Evolutionary conservation across 1,140 invertebrate genomes (phyloP).

Genomic region (Coenobita brevimanus): DNA sequence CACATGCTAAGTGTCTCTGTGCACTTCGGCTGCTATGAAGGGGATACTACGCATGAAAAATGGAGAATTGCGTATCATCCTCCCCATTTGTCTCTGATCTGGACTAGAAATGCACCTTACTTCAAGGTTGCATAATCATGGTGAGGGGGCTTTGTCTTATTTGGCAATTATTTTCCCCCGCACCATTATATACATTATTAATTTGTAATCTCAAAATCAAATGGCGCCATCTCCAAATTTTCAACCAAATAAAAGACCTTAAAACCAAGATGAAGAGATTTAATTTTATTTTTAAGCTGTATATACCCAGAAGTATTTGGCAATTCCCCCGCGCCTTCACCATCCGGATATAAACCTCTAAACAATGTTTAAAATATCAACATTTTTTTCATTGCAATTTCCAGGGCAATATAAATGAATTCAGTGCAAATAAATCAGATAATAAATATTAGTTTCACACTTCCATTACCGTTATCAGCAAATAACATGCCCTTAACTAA

Average conservation of each 20-base stretch:
- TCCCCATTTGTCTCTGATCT: background rate
- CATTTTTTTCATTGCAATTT: too few species aligned
- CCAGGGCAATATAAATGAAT: too few species aligned
- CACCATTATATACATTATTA: background rate
- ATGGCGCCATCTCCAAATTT: too few species aligned
- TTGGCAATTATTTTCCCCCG: slow-evolving; percentile 3
- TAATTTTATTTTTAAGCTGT: background rate
- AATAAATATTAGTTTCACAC: too few species aligned
- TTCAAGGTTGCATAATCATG: background rate
- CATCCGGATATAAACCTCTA: slow-evolving; percentile 12
- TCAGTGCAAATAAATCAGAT: too few species aligned
- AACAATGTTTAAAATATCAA: background rate
- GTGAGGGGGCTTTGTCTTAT: slow-evolving; percentile 18
- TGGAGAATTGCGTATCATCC: slow-evolving; percentile 55
- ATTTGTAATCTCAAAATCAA: too few species aligned
- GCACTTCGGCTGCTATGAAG: background rate
- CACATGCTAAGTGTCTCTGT: slow-evolving; percentile 31
- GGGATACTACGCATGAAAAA: slow-evolving; percentile 43
- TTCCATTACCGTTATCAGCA: too few species aligned
- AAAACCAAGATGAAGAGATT: too few species aligned
- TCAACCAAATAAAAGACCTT: background rate
- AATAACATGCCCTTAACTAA: too few species aligned
- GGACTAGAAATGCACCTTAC: background rate
- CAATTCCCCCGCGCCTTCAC: background rate
- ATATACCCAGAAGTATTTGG: background rate